phyloP scores from a whole-genome alignment of 2,113 vertebrate genomes.

The Uria lomvia region DNA sequence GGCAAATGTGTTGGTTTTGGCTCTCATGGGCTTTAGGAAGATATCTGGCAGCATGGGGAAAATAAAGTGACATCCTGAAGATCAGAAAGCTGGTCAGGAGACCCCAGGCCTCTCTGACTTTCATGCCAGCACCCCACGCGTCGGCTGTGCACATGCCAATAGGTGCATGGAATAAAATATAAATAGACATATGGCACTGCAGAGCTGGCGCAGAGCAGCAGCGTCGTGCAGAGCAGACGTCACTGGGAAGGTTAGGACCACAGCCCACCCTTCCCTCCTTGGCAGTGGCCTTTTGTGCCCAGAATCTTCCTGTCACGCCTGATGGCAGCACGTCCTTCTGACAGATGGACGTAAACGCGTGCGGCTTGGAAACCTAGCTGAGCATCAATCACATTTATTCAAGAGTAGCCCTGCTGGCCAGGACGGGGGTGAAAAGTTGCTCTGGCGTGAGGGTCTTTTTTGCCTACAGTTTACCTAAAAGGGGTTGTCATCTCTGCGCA shows the following conservation, averaged over 20 bases:
- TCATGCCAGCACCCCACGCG: neutral
- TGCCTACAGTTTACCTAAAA: neutral
- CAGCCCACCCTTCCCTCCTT: neutral
- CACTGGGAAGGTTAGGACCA: neutral
- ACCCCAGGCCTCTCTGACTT: neutral
- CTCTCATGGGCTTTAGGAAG: neutral
- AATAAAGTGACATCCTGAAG: neutral
- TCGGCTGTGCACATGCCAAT: neutral
- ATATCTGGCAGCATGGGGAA: neutral
- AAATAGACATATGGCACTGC: constrained; percentile 21
- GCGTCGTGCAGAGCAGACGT: neutral
- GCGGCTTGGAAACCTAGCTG: neutral
- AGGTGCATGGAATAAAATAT: neutral
- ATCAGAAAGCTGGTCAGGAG: neutral
- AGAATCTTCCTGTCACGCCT: neutral
- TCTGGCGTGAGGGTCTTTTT: neutral
- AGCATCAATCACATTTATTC: neutral
- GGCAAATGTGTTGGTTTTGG: neutral
- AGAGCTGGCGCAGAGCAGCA: neutral
- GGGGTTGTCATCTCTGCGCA: fast-evolving
- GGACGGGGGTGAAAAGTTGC: neutral
- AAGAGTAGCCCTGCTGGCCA: neutral
- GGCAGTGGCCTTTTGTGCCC: neutral
- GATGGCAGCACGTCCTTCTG: neutral
- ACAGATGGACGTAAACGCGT: neutral